These are phyloP conservation scores for Beaufortia kweichowensis DNA, from an alignment of 2,113 vertebrate species.

Conservation along the genomic window DNA sequence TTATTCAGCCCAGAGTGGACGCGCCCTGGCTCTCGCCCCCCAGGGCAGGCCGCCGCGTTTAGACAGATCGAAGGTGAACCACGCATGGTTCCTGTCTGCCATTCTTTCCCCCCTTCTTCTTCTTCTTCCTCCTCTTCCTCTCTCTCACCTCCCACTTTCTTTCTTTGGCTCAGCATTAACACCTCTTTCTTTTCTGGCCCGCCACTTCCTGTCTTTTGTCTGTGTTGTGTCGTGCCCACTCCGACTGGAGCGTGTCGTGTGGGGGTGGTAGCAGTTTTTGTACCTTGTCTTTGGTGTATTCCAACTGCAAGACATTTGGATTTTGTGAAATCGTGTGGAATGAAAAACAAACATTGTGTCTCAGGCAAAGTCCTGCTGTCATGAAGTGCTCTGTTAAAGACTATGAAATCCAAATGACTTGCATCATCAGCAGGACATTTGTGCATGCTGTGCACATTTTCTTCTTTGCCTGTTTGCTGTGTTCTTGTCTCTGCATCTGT, in stretches of 20 bases:
- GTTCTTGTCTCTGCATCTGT: conserved; percentile 45
- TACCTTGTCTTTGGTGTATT: conserved; percentile 45
- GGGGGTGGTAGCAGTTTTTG: conserved; percentile 29
- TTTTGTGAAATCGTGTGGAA: background rate
- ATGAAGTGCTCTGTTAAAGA: background rate
- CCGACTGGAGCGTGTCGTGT: conserved; percentile 44
- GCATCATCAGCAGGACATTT: conserved; percentile 65
- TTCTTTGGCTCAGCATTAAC: conserved; percentile 43
- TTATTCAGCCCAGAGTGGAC: conserved; percentile 93
- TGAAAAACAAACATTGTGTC: background rate
- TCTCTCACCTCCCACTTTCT: conserved; percentile 45
- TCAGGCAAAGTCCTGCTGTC: background rate
- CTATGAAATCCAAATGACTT: conserved; percentile 62
- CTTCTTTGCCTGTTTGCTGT: conserved; percentile 52
- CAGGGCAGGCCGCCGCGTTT: conserved; percentile 85
- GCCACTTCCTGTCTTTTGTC: conserved; percentile 44
- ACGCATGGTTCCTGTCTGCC: conserved; percentile 83
- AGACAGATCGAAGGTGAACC: conserved; percentile 92
- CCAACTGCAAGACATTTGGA: conserved; percentile 55
- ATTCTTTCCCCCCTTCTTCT: conserved; percentile 51
- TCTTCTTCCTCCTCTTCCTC: conserved; percentile 37
- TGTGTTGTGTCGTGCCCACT: conserved; percentile 50
- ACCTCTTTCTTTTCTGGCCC: conserved; percentile 21
- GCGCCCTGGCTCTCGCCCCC: conserved; percentile 80
- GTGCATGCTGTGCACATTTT: conserved; percentile 61